These are phyloP conservation scores for Artemia sinica DNA, from an alignment of 2,888 invertebrate species.

Conservation along the genomic window DNA sequence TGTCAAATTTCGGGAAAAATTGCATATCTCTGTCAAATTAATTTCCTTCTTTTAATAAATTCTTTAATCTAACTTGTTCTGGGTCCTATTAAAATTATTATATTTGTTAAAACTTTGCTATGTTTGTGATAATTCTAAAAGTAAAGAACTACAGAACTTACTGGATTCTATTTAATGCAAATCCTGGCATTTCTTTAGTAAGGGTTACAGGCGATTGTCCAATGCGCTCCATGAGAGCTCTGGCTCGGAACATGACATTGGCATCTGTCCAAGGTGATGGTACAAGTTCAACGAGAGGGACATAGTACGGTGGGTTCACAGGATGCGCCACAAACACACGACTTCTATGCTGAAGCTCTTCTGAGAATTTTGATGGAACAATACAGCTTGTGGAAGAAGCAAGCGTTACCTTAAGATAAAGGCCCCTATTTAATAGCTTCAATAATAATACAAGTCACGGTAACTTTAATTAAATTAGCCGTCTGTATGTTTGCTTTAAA, in stretches of 20 bases:
- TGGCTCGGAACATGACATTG: conserved; percentile 52
- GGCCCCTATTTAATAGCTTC: no score
- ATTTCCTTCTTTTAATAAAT: no score
- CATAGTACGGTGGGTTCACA: conserved; percentile 91
- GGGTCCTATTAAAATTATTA: no score
- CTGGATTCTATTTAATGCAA: conserved; percentile 84
- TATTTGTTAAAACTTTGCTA: no score
- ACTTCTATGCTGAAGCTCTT: conserved; percentile 50
- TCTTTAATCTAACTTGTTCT: no score
- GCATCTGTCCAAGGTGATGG: conserved; percentile 83
- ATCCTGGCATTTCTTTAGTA: conserved; percentile 71
- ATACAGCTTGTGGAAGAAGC: conserved; percentile 89
- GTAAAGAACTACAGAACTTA: conserved; percentile 34
- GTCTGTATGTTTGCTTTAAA: no score
- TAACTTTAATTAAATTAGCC: no score
- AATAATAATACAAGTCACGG: no score
- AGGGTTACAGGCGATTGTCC: conserved; percentile 80
- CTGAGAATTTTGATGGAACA: conserved; percentile 68
- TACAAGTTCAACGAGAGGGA: conserved; percentile 80
- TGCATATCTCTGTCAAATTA: no score
- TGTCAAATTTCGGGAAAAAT: no score
- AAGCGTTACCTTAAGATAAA: conserved; percentile 48
- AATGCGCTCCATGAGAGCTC: conserved; percentile 62
- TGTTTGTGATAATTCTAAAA: neutral
- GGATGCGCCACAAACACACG: conserved; percentile 75